Percentiles rank a stretch among this genome's conserved stretches.
Conservation (phyloP, 2,113 vertebrate species). For the Calidris pugnax region DNA sequence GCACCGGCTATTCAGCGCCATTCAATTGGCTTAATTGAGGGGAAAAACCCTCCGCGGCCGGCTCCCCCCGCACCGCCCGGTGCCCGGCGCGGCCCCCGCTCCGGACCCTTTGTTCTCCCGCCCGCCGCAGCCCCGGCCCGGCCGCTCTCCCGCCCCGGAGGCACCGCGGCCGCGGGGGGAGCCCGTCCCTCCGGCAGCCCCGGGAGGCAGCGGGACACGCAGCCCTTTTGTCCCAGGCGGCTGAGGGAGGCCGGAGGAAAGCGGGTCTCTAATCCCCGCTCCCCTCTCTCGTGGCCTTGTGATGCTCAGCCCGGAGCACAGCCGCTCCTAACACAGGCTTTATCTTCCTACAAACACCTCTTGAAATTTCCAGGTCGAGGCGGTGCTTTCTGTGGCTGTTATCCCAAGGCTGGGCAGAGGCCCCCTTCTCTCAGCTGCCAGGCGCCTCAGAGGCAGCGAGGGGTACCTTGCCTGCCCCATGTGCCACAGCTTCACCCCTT, state of each 20-base stretch:
- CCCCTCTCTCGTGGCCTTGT: neutral
- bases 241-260: neutral
- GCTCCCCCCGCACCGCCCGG: constrained; percentile 35
- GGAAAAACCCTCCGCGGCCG: constrained; percentile 60
- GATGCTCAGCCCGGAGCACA: neutral
- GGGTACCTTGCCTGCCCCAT: neutral
- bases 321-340: neutral
- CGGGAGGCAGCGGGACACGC: neutral
- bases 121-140: neutral
- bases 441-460: neutral
- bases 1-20: constrained; percentile 75
- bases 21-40: constrained; percentile 78
- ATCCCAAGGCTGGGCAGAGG: neutral
- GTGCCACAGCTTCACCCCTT: neutral
- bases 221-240: neutral
- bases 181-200: neutral
- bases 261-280: neutral
- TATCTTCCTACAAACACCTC: neutral
- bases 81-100: neutral
- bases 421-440: neutral
- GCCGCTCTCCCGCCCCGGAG: neutral
- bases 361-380: neutral
- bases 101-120: constrained; percentile 26
- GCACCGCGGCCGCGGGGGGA: neutral
- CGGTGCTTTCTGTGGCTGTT: neutral